phyloP scores from a whole-genome alignment of 2,888 invertebrate genomes.

The Cerastoderma edule region DNA sequence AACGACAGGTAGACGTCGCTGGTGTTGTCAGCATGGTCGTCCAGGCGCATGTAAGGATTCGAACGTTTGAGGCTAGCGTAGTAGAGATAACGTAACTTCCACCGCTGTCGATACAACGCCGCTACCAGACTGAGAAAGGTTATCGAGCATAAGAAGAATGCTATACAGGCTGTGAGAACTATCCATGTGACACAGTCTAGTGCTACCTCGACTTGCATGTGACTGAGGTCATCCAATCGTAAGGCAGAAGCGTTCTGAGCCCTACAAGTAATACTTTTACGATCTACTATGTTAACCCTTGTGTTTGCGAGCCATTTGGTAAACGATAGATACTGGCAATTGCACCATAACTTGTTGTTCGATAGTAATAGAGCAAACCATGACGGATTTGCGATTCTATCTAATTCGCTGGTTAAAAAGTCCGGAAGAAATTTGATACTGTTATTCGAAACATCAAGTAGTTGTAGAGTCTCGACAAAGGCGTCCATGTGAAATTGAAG shows the following conservation, averaged over 20 bases:
- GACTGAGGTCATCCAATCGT: neutral
- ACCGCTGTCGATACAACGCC: constrained; percentile 33
- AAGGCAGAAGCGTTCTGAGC: constrained; percentile 9
- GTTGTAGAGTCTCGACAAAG: constrained; percentile 8
- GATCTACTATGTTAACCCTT: constrained; percentile 14
- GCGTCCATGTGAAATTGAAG: constrained; percentile 18
- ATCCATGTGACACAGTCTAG: constrained; percentile 31
- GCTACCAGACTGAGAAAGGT: constrained; percentile 26
- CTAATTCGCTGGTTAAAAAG: constrained; percentile 15
- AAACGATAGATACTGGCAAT: constrained; percentile 24
- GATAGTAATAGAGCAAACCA: constrained; percentile 3
- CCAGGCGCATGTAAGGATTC: constrained; percentile 31
- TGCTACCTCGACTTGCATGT: constrained; percentile 14
- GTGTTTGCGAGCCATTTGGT: constrained; percentile 31
- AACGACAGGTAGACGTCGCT: constrained; percentile 38
- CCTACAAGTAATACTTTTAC: constrained; percentile 11
- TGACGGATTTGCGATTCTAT: constrained; percentile 17
- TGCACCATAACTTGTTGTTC: constrained; percentile 25
- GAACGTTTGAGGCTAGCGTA: constrained; percentile 30
- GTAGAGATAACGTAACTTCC: constrained; percentile 40
- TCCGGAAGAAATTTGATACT: constrained; percentile 25
- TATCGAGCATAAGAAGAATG: constrained; percentile 10
- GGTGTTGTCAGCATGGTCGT: neutral
- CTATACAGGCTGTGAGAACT: constrained; percentile 33
- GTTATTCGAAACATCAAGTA: constrained; percentile 35